Conservation (phyloP, 92 coral and sea anemone genomes). For the Umimayanthus kanabou region DNA sequence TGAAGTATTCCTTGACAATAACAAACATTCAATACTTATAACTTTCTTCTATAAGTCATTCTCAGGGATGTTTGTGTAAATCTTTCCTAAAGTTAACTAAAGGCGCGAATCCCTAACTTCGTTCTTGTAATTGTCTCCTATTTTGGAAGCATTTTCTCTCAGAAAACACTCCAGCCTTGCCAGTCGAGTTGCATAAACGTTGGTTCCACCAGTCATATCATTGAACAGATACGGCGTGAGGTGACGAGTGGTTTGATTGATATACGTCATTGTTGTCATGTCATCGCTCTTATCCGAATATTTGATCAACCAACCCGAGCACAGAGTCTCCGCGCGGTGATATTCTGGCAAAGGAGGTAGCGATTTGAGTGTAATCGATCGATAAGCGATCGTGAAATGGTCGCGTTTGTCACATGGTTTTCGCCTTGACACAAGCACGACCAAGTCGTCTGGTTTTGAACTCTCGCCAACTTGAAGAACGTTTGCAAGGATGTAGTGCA, state of each 20-base stretch:
- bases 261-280: conserved; percentile 55
- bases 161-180: conserved; percentile 51
- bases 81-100: not conserved
- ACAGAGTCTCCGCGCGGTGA: conserved; percentile 70
- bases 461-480: conserved; percentile 39
- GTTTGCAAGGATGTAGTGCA: conserved; percentile 60
- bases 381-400: conserved; percentile 72
- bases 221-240: conserved; percentile 57
- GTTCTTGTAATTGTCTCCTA: not conserved
- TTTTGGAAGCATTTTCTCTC: conserved; percentile 2
- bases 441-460: conserved; percentile 66
- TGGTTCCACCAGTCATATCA: conserved; percentile 61
- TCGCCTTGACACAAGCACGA: conserved; percentile 75
- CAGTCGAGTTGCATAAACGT: conserved; percentile 55
- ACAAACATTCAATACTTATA: too few relatives aligned
- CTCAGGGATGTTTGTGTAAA: not conserved
- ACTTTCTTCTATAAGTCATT: not conserved
- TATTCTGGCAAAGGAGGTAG: conserved; percentile 56
- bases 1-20: too few relatives aligned
- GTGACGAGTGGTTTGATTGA: conserved; percentile 74
- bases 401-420: conserved; percentile 59
- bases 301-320: conserved; percentile 72
- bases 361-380: conserved; percentile 59
- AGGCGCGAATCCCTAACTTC: not conserved
- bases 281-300: conserved; percentile 50